Percentiles rank a stretch among this genome's conserved stretches.
phyloP scores from a whole-genome alignment of 2,113 vertebrate species.

The Proteles cristata region DNA sequence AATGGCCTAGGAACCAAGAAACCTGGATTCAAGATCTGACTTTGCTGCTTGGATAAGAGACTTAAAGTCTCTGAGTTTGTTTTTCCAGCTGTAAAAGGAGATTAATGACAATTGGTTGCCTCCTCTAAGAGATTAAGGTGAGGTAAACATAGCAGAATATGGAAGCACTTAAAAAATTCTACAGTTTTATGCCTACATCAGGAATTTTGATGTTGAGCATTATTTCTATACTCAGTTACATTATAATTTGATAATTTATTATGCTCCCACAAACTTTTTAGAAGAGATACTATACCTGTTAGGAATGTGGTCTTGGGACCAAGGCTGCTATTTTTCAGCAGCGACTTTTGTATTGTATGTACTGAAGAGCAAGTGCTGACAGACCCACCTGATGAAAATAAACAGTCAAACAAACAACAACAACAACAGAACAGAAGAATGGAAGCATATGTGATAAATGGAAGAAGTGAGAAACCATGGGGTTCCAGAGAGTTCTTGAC shows the following conservation, averaged over 20 bases:
- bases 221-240: not conserved
- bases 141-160: not conserved
- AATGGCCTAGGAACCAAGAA: not conserved
- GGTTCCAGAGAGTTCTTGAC: not conserved
- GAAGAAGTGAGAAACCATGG: not conserved
- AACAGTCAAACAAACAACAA: not conserved
- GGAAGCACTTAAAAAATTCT: constrained; percentile 34
- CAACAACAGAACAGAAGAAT: not conserved
- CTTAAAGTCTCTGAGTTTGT: constrained; percentile 24
- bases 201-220: not conserved
- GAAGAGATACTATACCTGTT: not conserved
- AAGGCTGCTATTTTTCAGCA: not conserved
- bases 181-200: not conserved
- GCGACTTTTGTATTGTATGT: not conserved
- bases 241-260: not conserved
- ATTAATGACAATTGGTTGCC: not conserved
- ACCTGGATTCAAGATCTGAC: not conserved
- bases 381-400: not conserved
- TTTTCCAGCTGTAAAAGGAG: constrained; percentile 53
- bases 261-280: not conserved
- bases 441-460: not conserved
- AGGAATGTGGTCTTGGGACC: not conserved
- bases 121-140: not conserved
- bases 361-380: not conserved
- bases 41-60: not conserved